Evolutionary conservation across 2,797 vertebrate species (phyloP).

Genomic region (Balearica regulorum): DNA sequence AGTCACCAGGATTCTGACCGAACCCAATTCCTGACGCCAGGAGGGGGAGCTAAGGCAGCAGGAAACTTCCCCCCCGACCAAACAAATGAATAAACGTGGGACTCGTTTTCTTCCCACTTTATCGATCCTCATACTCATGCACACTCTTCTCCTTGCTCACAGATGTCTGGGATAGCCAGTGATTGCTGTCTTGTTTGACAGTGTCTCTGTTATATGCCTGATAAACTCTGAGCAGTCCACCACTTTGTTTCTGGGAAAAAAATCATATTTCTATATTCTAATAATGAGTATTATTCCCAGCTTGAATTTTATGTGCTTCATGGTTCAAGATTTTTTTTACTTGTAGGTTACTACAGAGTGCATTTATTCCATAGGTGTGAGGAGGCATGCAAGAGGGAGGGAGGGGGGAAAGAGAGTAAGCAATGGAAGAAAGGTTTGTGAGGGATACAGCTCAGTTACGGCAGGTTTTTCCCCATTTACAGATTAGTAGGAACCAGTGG

Average conservation of each 20-base stretch:
- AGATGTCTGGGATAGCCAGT: not conserved
- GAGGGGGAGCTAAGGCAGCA: conserved; percentile 42
- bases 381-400: not conserved
- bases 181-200: not conserved
- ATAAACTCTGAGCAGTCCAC: not conserved
- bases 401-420: not conserved
- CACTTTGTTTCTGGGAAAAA: not conserved
- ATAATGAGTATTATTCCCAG: not conserved
- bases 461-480: not conserved
- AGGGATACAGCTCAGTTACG: not conserved
- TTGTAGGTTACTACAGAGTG: not conserved
- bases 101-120: not conserved
- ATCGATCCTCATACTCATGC: no score
- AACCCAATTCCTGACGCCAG: not conserved
- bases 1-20: not conserved
- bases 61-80: not conserved
- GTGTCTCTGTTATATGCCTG: accelerated
- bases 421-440: not conserved
- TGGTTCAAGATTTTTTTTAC: not conserved
- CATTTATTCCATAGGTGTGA: not conserved
- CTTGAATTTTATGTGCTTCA: not conserved
- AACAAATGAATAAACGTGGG: not conserved
- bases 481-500: not conserved
- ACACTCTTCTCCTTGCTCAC: not conserved
- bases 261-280: not conserved